Base-by-base conservation (phyloP, 1,140 invertebrate species). In the Anthonomus grandis region DNA sequence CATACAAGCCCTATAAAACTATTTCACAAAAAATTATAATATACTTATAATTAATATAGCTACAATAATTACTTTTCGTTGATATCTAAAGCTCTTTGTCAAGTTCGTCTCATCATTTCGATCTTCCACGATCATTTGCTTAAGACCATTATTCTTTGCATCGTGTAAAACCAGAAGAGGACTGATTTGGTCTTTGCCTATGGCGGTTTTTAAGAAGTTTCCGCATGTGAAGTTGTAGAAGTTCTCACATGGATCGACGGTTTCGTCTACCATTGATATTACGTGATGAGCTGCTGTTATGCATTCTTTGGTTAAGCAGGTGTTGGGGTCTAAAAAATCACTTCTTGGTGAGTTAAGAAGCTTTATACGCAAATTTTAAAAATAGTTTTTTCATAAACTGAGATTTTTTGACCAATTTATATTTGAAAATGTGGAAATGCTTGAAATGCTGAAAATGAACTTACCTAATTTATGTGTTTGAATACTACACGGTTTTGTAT, bases 1-100 rank as follows among this genome's bases (percentile, higher is more conserved):
- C 84, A 91, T 90, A 70, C 90, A 93, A 10, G 84, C 80, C 64
- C 82, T 82, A 73, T 87, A 92, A n/a, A 91, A 75, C n/a, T 48
- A 21, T 12, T 8, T 10, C 10, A 18, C 8, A 22, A 46, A 46
- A 9, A 41, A 13, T 44, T 2, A 18, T 15, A 18, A 22, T 18
- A 4, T 44, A 6, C 17, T n/a, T 18, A 44, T 41, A n/a, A 9
- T 1, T 41, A 13, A 1, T 41, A n/a, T 41, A 4, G 1, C 9
- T 41, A 1, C 38, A 17, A 46, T 12, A 27, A 9, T 34, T 34
- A 48, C 46, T 27, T 83, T 81, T 67, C 90, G 47, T 89, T 27
- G 84, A 82, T 51, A 87, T 75, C 21, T 22, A 19, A 62, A 39
- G 18, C 37, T 46, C 42, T 46, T 55, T 2, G 55, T 24, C 15